Percentiles rank a stretch among this genome's conserved stretches.
Evolutionary conservation across 2,113 vertebrate species (phyloP).

Genomic region (Solea senegalensis): DNA sequence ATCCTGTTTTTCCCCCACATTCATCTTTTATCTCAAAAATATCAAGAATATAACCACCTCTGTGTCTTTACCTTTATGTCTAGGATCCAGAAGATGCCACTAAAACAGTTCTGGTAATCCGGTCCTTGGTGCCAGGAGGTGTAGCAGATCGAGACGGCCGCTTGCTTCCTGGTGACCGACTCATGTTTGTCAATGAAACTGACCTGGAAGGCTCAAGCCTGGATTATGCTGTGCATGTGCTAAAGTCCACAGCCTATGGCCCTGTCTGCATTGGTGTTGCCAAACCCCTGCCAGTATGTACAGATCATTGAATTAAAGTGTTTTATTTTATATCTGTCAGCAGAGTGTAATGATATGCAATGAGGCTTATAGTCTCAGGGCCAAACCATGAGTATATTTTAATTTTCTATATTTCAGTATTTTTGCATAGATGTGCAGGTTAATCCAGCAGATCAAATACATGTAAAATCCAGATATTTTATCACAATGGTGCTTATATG

Average conservation of each 20-base stretch:
- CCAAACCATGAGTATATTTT: background rate
- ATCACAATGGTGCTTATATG: slow-evolving; percentile 2
- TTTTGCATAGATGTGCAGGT: too few species aligned
- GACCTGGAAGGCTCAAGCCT: slow-evolving; percentile 90
- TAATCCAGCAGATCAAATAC: background rate
- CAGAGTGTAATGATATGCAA: slow-evolving; percentile 4
- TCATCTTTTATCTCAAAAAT: background rate
- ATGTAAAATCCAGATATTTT: too few species aligned
- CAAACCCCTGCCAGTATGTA: slow-evolving; percentile 92
- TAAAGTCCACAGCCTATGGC: slow-evolving; percentile 89
- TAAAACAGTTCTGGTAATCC: slow-evolving; percentile 93
- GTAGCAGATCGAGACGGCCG: slow-evolving; percentile 90
- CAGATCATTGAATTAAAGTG: background rate
- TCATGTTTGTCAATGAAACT: slow-evolving; percentile 91
- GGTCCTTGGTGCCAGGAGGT: slow-evolving; percentile 92
- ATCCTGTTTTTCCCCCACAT: background rate
- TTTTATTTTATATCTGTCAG: slow-evolving; percentile 1
- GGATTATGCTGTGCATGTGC: slow-evolving; percentile 90
- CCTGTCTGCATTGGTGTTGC: slow-evolving; percentile 89
- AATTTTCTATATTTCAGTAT: background rate
- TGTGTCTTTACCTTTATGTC: slow-evolving; percentile 2
- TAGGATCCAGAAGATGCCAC: slow-evolving; percentile 92
- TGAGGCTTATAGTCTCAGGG: background rate
- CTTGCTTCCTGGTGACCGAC: slow-evolving; percentile 92
- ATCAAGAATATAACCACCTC: background rate